Evolutionary conservation across 2,113 vertebrate species (phyloP).

Genomic region (Ivindomyrus marchei): DNA sequence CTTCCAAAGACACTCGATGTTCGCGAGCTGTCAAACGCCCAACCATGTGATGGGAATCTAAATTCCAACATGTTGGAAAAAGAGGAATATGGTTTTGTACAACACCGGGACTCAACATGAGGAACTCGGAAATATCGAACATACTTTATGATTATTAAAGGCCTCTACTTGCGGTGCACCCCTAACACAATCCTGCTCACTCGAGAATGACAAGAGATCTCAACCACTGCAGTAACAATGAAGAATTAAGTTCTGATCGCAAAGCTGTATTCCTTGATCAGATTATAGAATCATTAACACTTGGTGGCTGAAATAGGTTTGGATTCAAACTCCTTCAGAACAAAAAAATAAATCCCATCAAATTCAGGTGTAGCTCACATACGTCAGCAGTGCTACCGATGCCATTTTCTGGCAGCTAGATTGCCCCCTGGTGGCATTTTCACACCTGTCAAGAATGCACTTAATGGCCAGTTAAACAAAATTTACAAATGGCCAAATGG

Average conservation of each 20-base stretch:
- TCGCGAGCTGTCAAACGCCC: constrained; percentile 58
- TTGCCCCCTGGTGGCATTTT: constrained; percentile 63
- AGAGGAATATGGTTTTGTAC: constrained; percentile 50
- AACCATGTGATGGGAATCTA: constrained; percentile 58
- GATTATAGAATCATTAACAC: not conserved
- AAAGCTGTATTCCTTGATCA: not conserved
- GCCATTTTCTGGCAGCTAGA: constrained; percentile 63
- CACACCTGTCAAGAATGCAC: constrained; percentile 66
- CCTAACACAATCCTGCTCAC: not conserved
- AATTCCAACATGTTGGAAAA: constrained; percentile 48
- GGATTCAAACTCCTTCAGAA: constrained; percentile 10
- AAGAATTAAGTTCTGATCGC: not conserved
- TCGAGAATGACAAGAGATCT: not conserved
- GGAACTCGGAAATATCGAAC: not conserved
- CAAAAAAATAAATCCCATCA: constrained; percentile 52
- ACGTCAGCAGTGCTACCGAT: constrained; percentile 60
- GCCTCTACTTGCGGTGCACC: not conserved
- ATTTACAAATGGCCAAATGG: not conserved
- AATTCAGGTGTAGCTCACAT: constrained; percentile 52
- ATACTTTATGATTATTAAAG: not conserved
- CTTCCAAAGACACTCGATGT: constrained; percentile 44
- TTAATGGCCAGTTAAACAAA: constrained; percentile 38
- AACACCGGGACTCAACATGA: constrained; percentile 41
- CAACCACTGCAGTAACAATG: not conserved
- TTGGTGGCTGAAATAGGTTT: not conserved